A percentile compares a stretch with the other conserved stretches of the same genome.
Evolutionary conservation across 2,797 vertebrate genomes (phyloP).

Genomic region (Acanthiza pusilla): DNA sequence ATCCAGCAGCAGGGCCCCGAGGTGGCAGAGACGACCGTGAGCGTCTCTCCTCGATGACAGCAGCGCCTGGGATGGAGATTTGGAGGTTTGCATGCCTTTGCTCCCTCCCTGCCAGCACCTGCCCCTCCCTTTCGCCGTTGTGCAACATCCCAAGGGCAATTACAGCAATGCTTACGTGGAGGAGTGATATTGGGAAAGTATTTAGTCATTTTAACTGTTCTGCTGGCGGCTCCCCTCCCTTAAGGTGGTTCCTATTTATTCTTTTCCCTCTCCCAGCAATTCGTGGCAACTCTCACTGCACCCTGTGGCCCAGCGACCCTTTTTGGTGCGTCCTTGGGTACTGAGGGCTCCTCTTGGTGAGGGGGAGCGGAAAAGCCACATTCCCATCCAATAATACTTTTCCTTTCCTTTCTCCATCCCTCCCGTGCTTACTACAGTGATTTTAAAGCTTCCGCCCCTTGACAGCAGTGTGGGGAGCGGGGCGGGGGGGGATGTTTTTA

Average conservation of each 20-base stretch:
- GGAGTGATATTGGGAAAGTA: conserved; percentile 59
- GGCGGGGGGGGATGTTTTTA: not conserved
- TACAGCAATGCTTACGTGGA: conserved; percentile 58
- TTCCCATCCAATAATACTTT: not conserved
- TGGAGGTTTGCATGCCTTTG: not conserved
- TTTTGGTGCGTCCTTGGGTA: not conserved
- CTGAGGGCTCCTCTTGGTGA: not conserved
- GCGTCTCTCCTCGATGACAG: not conserved
- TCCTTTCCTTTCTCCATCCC: not conserved
- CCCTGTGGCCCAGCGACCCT: not conserved
- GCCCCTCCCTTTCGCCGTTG: conserved; percentile 49
- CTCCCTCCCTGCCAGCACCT: conserved; percentile 30
- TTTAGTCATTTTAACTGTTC: conserved; percentile 60
- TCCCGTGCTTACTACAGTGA: not conserved
- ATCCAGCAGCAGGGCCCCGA: not conserved
- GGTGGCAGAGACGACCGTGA: not conserved
- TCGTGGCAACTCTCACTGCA: accelerated
- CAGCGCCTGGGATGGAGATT: not conserved
- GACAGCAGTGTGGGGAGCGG: not conserved
- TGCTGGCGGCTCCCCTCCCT: conserved; percentile 46
- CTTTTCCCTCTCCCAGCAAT: not conserved
- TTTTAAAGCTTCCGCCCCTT: not conserved
- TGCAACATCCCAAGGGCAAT: conserved; percentile 63
- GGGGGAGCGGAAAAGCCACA: not conserved
- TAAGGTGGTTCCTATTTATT: conserved; percentile 55